These are phyloP conservation scores for Lamprologus sp. DNA, from an alignment of 2,113 vertebrate genomes.

Conservation along the genomic window DNA sequence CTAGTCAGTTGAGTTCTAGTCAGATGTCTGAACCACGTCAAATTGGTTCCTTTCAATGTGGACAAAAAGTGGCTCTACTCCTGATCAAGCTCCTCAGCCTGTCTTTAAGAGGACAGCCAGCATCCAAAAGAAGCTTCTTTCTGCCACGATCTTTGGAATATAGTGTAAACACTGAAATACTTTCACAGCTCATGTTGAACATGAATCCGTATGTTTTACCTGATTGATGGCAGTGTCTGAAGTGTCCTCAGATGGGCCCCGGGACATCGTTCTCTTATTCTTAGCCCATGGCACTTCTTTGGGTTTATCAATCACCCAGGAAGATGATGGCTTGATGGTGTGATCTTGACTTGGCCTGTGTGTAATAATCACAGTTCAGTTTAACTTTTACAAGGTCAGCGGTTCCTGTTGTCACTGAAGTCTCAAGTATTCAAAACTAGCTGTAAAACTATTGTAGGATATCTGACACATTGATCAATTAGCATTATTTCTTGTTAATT, in stretches of 20 bases:
- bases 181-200: not conserved
- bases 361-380: not conserved
- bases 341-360: slow-evolving; percentile 69
- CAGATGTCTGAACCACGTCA: not conserved
- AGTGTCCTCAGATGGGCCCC: slow-evolving; percentile 81
- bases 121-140: not conserved
- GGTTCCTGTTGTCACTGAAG: not conserved
- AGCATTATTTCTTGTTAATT: not conserved
- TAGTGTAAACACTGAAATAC: not conserved
- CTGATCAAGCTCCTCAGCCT: not conserved
- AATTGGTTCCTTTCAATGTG: not conserved
- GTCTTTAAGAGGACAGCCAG: not conserved
- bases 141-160: not conserved
- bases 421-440: not conserved
- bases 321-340: slow-evolving; percentile 77
- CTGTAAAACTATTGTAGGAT: not conserved
- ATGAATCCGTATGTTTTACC: slow-evolving; percentile 27
- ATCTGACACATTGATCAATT: not conserved
- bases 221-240: slow-evolving; percentile 48
- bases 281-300: slow-evolving; percentile 67
- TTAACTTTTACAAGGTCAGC: not conserved
- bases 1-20: not conserved
- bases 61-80: not conserved
- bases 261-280: slow-evolving; percentile 67
- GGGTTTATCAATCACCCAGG: slow-evolving; percentile 79